A percentile compares a stretch with the other conserved stretches of the same genome.
Evolutionary conservation across 2,113 vertebrate species (phyloP).

Genomic region (Tetrao urogallus): DNA sequence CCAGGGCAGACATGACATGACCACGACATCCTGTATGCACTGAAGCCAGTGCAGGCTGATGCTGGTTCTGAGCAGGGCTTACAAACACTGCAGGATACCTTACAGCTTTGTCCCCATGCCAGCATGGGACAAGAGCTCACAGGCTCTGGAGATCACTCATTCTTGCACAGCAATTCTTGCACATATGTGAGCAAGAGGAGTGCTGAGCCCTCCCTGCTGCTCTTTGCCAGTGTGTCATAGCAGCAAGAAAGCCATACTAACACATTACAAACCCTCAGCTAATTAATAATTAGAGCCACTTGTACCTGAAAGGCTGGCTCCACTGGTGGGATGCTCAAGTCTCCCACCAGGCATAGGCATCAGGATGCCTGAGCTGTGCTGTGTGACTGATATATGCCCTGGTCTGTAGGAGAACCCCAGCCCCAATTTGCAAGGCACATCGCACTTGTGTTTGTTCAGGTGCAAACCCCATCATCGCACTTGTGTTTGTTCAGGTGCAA

Average conservation of each 20-base stretch:
- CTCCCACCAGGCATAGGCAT: background rate
- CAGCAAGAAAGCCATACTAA: conserved; percentile 40
- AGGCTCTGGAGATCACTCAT: background rate
- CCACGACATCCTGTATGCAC: accelerated
- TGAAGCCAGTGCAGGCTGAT: background rate
- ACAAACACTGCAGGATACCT: accelerated
- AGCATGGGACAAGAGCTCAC: background rate
- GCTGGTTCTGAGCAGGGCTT: accelerated
- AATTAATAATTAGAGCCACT: conserved; percentile 63
- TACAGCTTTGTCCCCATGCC: background rate
- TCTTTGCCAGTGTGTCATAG: background rate
- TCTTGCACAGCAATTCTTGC: background rate
- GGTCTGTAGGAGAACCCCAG: background rate
- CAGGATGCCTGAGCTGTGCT: background rate
- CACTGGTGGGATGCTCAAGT: conserved; percentile 20
- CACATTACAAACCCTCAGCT: conserved; percentile 49
- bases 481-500: background rate
- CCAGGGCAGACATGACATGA: accelerated
- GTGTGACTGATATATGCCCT: background rate
- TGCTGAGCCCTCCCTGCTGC: background rate
- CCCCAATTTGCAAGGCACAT: accelerated
- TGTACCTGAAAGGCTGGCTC: conserved; percentile 59
- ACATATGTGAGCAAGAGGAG: background rate
- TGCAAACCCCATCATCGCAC: too few species aligned
- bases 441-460: accelerated